A percentile compares a stretch with the other conserved stretches of the same genome.
Evolutionary conservation across 2,113 vertebrate species (phyloP).

Genomic region (Colinus virginianus): DNA sequence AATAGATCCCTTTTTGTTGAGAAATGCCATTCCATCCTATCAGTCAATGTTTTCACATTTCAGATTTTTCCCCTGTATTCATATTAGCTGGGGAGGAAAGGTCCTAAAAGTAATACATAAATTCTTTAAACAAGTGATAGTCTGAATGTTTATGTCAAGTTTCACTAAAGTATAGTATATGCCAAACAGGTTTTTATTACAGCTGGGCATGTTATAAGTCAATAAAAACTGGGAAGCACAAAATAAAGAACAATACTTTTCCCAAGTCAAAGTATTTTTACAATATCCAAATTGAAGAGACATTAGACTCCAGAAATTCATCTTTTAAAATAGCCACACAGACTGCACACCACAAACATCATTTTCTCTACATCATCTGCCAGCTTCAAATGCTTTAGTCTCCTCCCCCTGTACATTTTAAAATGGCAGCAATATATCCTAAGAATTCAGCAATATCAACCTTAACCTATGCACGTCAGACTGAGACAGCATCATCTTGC

Average conservation of each 20-base stretch:
- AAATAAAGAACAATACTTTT: not conserved
- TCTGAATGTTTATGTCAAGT: not conserved
- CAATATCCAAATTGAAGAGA: not conserved
- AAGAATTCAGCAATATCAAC: not conserved
- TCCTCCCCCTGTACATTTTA: not conserved
- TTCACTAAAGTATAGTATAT: not conserved
- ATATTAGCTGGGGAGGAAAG: not conserved
- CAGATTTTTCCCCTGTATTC: not conserved
- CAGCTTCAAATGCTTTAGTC: not conserved
- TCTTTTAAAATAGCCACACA: not conserved
- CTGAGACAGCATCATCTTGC: not conserved
- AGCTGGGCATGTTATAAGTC: not conserved
- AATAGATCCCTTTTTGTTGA: constrained; percentile 41
- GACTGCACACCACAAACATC: not conserved
- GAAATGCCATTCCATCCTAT: constrained; percentile 54
- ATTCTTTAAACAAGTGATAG: not conserved
- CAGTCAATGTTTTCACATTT: not conserved
- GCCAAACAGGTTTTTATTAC: not conserved
- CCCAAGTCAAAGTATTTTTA: not conserved
- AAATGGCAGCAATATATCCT: not conserved
- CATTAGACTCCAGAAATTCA: not conserved
- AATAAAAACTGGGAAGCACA: not conserved
- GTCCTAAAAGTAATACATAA: not conserved
- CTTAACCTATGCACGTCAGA: not conserved
- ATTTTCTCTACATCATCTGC: not conserved